These are phyloP conservation scores for Salarias fasciatus DNA, from an alignment of 2,797 vertebrate species.

Conservation along the genomic window DNA sequence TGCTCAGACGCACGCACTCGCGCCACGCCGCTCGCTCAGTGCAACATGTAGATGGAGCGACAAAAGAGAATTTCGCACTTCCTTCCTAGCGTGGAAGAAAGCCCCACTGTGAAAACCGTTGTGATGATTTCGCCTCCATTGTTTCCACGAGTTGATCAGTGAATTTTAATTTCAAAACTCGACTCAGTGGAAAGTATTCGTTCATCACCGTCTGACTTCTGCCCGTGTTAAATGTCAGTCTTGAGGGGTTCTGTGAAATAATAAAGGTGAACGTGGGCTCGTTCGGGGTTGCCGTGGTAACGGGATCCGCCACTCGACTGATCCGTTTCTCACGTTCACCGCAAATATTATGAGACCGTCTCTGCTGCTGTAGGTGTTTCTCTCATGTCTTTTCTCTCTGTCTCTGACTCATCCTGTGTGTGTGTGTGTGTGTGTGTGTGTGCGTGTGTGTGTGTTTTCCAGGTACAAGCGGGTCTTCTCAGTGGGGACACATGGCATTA, in stretches of 20 bases:
- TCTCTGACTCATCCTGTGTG: conserved; percentile 47
- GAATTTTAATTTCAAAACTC: background rate
- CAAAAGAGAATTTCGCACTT: conserved; percentile 45
- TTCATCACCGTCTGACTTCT: too few relatives aligned
- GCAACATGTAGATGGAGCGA: conserved; percentile 3
- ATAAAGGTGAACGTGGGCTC: background rate
- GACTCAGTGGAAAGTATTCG: too few relatives aligned
- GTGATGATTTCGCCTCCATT: background rate
- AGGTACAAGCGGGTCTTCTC: conserved; percentile 99
- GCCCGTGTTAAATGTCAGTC: too few relatives aligned
- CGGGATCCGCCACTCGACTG: background rate
- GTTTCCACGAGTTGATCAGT: conserved; percentile 18
- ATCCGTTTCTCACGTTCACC: conserved; percentile 9
- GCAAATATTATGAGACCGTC: conserved; percentile 6
- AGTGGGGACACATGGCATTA: conserved; percentile 95
- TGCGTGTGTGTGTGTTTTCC: conserved; percentile 33
- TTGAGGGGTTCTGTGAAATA: too few relatives aligned
- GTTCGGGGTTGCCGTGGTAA: background rate
- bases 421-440: background rate
- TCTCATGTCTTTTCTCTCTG: too few relatives aligned
- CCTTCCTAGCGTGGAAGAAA: conserved; percentile 39
- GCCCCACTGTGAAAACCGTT: background rate
- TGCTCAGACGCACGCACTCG: background rate
- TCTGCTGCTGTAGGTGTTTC: background rate
- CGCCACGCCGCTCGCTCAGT: background rate